Conservation (phyloP, 2,113 vertebrate genomes). For the Pelvicachromis taeniatus region DNA sequence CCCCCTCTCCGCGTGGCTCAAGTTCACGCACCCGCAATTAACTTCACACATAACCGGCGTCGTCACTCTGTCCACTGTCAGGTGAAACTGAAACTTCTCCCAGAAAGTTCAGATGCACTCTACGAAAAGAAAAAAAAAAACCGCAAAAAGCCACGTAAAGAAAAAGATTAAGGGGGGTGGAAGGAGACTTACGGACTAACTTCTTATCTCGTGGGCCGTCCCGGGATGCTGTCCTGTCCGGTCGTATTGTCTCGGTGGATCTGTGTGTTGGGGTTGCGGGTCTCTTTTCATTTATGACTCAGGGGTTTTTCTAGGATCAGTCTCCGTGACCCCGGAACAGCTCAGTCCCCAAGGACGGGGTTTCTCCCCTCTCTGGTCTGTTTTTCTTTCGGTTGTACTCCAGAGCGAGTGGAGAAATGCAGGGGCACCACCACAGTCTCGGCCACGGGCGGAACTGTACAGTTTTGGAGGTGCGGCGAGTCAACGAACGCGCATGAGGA, state of each 20-base stretch:
- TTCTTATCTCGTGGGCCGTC: neutral
- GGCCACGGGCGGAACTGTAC: neutral
- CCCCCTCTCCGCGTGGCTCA: neutral
- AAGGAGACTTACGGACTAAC: neutral
- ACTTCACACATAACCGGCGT: neutral
- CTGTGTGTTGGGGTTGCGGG: slow-evolving; percentile 72
- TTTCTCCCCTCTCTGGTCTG: neutral
- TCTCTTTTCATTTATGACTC: slow-evolving; percentile 87
- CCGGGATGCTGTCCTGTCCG: slow-evolving; percentile 76
- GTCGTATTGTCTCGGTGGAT: slow-evolving; percentile 82
- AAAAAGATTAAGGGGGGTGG: neutral
- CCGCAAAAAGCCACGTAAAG: neutral
- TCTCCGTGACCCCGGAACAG: slow-evolving; percentile 82
- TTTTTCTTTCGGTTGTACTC: neutral
- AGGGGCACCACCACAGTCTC: neutral
- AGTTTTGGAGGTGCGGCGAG: neutral
- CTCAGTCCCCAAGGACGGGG: slow-evolving; percentile 27
- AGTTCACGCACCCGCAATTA: neutral
- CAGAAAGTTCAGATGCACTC: neutral
- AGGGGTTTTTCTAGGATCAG: slow-evolving; percentile 86
- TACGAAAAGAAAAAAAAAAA: neutral
- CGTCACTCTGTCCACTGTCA: neutral
- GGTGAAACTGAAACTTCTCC: neutral
- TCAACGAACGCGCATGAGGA: neutral
- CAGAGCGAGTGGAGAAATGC: neutral